A percentile compares a stretch with the other conserved stretches of the same genome.
These are phyloP conservation scores for Cavia aperea DNA, from an alignment of 2,113 vertebrate species.

Conservation along the genomic window DNA sequence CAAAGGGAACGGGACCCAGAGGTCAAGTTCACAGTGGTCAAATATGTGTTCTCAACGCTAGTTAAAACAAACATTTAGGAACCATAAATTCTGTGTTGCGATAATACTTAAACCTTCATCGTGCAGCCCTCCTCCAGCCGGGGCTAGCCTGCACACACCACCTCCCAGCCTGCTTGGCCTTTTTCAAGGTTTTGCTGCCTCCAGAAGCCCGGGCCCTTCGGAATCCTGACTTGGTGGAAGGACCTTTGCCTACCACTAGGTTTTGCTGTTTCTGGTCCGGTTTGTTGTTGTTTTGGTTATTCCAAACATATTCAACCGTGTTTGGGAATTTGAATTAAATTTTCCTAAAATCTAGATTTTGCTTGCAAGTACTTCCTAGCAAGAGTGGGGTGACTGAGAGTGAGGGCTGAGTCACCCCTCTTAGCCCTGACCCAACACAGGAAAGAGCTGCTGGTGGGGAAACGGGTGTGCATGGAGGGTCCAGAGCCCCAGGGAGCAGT, in stretches of 20 bases:
- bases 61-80: constrained; percentile 62
- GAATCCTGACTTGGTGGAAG: not conserved
- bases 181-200: not conserved
- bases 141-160: rapidly evolving
- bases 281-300: constrained; percentile 24
- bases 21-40: constrained; percentile 68
- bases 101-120: not conserved
- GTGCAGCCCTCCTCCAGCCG: not conserved
- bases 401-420: not conserved
- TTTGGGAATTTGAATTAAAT: not conserved
- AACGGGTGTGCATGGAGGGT: rapidly evolving
- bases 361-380: not conserved
- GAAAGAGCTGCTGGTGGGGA: not conserved
- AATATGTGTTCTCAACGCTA: constrained; percentile 64
- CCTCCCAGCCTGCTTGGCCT: not conserved
- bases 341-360: constrained; percentile 38
- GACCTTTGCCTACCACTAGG: not conserved
- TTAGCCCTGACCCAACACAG: too few species aligned
- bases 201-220: not conserved
- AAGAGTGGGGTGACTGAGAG: not conserved
- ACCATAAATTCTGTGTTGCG: constrained; percentile 52
- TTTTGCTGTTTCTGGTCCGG: constrained; percentile 20
- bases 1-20: constrained; percentile 17
- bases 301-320: constrained; percentile 9
- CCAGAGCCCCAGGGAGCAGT: rapidly evolving